Evolutionary conservation across 2,888 invertebrate species (phyloP).

Genomic region (Dasysyrphus tricinctus): DNA sequence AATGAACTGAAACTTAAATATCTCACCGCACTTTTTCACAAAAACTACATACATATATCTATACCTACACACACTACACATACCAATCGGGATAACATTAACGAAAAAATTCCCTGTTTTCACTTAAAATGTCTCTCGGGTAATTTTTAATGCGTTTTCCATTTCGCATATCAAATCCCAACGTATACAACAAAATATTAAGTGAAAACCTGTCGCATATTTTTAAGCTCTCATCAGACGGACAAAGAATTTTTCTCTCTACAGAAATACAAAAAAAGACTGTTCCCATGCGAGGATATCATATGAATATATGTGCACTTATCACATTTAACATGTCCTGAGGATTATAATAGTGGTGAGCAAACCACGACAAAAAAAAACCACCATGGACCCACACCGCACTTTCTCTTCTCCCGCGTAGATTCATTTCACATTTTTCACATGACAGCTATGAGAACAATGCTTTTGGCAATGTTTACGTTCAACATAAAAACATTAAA

Average conservation of each 20-base stretch:
- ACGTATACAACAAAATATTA: slow-evolving; percentile 51
- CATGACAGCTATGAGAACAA: slow-evolving; percentile 69
- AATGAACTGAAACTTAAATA: slow-evolving; percentile 46
- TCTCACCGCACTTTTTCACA: not conserved
- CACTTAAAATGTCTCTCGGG: slow-evolving; percentile 26
- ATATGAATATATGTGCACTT: slow-evolving; percentile 66
- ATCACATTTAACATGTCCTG: slow-evolving; percentile 73
- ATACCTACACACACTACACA: not conserved
- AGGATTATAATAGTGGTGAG: slow-evolving; percentile 72
- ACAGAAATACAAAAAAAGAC: slow-evolving; percentile 5
- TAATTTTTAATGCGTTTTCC: slow-evolving; percentile 52
- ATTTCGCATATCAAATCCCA: slow-evolving; percentile 53
- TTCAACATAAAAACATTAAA: slow-evolving; percentile 73
- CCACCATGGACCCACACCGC: slow-evolving; percentile 15
- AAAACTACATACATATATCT: not conserved
- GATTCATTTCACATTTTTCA: slow-evolving; percentile 72
- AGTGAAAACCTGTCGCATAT: slow-evolving; percentile 65
- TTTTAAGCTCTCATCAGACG: slow-evolving; percentile 69
- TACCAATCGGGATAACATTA: slow-evolving; percentile 10
- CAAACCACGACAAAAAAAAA: slow-evolving; percentile 40
- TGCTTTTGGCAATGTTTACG: slow-evolving; percentile 69
- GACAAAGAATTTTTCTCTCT: slow-evolving; percentile 39
- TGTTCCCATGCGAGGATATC: slow-evolving; percentile 47
- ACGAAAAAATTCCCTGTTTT: slow-evolving; percentile 34
- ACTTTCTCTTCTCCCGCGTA: slow-evolving; percentile 47